Conservation (phyloP, 2,888 invertebrate species). For the Nebria brevicollis region DNA sequence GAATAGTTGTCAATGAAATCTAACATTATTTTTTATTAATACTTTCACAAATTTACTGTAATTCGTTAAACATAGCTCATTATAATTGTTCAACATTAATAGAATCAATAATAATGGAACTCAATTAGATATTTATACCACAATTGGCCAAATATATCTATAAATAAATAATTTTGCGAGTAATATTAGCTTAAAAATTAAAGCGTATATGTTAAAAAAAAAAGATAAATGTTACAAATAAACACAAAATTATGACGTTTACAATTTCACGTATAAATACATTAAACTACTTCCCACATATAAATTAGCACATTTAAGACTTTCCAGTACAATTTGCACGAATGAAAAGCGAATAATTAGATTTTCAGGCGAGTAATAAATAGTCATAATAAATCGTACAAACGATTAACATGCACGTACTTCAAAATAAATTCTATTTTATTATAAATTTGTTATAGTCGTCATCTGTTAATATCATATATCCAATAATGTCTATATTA, state of each 20-base stretch:
- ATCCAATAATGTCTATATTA: no score
- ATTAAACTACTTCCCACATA: background rate
- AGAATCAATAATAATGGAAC: background rate
- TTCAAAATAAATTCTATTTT: background rate
- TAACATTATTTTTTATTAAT: conserved; percentile 3
- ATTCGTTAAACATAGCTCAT: background rate
- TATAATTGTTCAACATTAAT: background rate
- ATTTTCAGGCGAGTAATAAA: no score
- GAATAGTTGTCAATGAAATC: conserved; percentile 38
- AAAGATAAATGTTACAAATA: background rate
- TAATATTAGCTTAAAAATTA: conserved; percentile 23
- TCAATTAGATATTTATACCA: no score
- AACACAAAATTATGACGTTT: background rate
- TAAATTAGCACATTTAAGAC: background rate
- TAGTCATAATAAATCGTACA: no score
- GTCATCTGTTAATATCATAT: background rate
- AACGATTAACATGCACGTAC: no score
- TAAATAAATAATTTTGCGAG: background rate
- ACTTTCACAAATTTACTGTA: background rate
- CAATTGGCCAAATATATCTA: no score
- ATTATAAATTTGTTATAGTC: background rate
- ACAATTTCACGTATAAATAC: background rate
- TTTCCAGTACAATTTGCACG: background rate
- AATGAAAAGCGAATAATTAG: no score
- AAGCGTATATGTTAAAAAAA: conserved; percentile 22